Percentiles rank a stretch among this genome's conserved stretches.
Conservation (phyloP, 1,140 invertebrate species). For the Philopotamus ludificatus region DNA sequence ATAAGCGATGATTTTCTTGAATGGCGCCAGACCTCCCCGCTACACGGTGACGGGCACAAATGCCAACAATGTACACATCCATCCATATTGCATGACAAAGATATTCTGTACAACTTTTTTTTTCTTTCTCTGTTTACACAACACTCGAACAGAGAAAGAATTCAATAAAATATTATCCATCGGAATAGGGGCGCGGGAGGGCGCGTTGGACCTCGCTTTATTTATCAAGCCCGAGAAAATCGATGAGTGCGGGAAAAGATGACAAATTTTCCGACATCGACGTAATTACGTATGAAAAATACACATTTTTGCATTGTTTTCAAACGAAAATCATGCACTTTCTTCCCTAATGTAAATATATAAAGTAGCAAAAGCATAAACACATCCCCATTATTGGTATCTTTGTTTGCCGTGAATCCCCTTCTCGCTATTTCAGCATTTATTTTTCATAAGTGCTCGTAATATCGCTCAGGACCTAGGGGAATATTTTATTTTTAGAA, state of each 20-base stretch:
- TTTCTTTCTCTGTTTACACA: constrained; percentile 35
- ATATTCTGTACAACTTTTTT: constrained; percentile 29
- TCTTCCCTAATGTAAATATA: constrained; percentile 17
- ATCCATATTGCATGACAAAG: constrained; percentile 26
- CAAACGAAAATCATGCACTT: too few species aligned
- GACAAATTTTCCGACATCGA: background rate
- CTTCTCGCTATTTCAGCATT: constrained; percentile 36
- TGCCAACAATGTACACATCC: constrained; percentile 19
- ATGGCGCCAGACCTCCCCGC: constrained; percentile 32
- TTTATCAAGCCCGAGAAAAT: constrained; percentile 15
- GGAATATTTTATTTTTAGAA: too few species aligned
- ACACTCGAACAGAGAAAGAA: constrained; percentile 38
- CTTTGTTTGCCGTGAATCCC: constrained; percentile 32
- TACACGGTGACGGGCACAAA: constrained; percentile 18
- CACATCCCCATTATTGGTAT: constrained; percentile 30
- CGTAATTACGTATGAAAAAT: constrained; percentile 7
- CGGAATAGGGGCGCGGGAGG: background rate
- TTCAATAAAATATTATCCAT: constrained; percentile 40
- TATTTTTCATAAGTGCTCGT: constrained; percentile 27
- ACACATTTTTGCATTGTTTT: too few species aligned
- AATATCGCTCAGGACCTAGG: constrained; percentile 14
- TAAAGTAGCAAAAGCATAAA: constrained; percentile 25
- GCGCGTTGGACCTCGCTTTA: background rate
- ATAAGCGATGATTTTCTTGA: constrained; percentile 27
- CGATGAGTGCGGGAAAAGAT: background rate